These are phyloP conservation scores for Catonia carolina DNA, from an alignment of 2,888 invertebrate species.

Conservation along the genomic window DNA sequence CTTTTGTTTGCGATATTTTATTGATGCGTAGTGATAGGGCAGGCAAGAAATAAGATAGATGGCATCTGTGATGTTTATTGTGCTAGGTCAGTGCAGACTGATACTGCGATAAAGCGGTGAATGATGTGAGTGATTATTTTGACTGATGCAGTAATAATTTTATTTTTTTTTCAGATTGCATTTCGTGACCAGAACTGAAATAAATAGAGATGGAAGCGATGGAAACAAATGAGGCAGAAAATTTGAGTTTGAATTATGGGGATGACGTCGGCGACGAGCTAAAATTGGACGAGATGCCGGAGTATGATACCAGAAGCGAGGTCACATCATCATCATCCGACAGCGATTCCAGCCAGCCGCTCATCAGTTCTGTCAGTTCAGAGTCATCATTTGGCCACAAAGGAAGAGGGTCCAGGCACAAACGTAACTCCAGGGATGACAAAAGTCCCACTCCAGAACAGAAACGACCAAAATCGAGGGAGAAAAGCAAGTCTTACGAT, in stretches of 20 bases:
- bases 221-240: conserved; percentile 23
- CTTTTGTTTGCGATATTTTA: no score
- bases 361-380: conserved; percentile 71
- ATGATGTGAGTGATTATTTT: no score
- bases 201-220: conserved; percentile 23
- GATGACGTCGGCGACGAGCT: conserved; percentile 24
- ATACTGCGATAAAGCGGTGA: no score
- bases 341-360: conserved; percentile 53
- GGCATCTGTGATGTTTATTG: no score
- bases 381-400: conserved; percentile 54
- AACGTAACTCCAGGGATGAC: conserved; percentile 29
- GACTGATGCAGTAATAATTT: no score
- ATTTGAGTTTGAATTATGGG: conserved; percentile 25
- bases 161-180: no score
- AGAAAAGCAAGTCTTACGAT: conserved; percentile 57
- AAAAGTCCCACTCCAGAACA: conserved; percentile 40
- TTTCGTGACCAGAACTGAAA: no score
- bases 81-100: no score
- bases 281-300: conserved; percentile 25
- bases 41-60: no score
- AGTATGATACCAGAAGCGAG: conserved; percentile 79
- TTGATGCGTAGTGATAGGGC: no score
- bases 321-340: conserved; percentile 73
- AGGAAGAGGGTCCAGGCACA: conserved; percentile 32
- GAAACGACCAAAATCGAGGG: conserved; percentile 42